These are phyloP conservation scores for Melitaea athalia DNA, from an alignment of 2,888 invertebrate species.

Conservation along the genomic window DNA sequence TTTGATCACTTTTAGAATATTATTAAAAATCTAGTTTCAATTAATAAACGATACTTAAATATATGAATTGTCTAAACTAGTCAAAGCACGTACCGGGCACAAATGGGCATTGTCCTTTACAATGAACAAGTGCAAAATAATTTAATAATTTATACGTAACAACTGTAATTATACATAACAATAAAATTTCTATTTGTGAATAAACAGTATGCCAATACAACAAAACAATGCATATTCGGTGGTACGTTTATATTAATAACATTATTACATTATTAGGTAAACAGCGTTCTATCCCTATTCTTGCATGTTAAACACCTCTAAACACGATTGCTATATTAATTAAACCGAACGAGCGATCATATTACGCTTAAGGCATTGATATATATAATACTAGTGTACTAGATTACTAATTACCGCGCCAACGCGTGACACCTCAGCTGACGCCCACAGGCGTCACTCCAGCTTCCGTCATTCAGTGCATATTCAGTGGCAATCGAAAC, in stretches of 20 bases:
- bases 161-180: constrained; percentile 15
- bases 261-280: constrained; percentile 4
- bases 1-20: too few species aligned
- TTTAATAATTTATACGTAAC: constrained; percentile 12
- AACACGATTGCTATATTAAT: constrained; percentile 29
- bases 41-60: too few species aligned
- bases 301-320: constrained; percentile 23
- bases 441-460: too few species aligned
- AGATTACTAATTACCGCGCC: too few species aligned
- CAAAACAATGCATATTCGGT: constrained; percentile 6
- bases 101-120: too few species aligned
- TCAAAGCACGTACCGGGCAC: too few species aligned
- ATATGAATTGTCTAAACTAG: too few species aligned
- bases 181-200: neutral
- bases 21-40: too few species aligned
- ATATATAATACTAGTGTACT: too few species aligned
- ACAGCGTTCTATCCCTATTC: constrained; percentile 15
- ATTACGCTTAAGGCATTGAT: constrained; percentile 34
- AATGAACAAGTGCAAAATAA: constrained; percentile 8
- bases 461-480: too few species aligned
- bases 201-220: constrained; percentile 8
- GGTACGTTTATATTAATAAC: neutral
- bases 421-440: too few species aligned
- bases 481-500: too few species aligned
- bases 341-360: constrained; percentile 31